Base-by-base conservation (phyloP, 2,888 invertebrate genomes). In the Nomada lathburiana region DNA sequence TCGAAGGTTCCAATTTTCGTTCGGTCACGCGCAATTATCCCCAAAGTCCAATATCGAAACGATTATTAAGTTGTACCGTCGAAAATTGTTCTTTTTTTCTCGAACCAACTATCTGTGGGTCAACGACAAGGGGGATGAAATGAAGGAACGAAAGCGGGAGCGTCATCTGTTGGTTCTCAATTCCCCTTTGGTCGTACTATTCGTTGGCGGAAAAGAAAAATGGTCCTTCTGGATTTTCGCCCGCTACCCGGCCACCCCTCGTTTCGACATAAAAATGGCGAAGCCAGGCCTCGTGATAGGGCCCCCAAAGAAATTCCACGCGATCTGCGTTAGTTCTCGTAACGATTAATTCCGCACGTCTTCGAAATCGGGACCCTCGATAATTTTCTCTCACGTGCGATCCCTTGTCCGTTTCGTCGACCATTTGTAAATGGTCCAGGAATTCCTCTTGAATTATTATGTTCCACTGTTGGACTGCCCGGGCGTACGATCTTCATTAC, bases 201-300 rank as follows among this genome's bases (percentile, higher is more conserved):
- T 84, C 81, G 79, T 80, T 79, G 88, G 80, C 80, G 69, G 71
- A 69, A 75, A 77, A 90, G 90, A 92, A 89, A 91, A 90, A 91
- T 92, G 87, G 80, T 85, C 50, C 89, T 86, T 60, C 74, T 86
- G 90, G 86, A 90, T 91, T 91, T 89, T 89, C 88, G 84, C 86
- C 83, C 82, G 74, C 77, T 63, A 74, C 77, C 73, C 36, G 20
- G 47, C n/a, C 47, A 16, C n/a, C 59, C 29, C 26, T 57, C 62
- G 20, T 64, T 57, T 59, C 18, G 18, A 18, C 10, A 62, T 67
- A 63, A 75, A 80, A 76, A 78, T 80, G 68, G 74, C 68, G 53
- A 64, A 44, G 44, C 53, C 18, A n/a, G 29, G 59, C 16, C 55
- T 53, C 63, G 63, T 53, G 57, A 50, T 16, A 50, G 20, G 62